Percentiles rank a stretch among this genome's conserved stretches.
These are phyloP conservation scores for Empidonax alnorum DNA, from an alignment of 2,113 vertebrate species.

Conservation along the genomic window DNA sequence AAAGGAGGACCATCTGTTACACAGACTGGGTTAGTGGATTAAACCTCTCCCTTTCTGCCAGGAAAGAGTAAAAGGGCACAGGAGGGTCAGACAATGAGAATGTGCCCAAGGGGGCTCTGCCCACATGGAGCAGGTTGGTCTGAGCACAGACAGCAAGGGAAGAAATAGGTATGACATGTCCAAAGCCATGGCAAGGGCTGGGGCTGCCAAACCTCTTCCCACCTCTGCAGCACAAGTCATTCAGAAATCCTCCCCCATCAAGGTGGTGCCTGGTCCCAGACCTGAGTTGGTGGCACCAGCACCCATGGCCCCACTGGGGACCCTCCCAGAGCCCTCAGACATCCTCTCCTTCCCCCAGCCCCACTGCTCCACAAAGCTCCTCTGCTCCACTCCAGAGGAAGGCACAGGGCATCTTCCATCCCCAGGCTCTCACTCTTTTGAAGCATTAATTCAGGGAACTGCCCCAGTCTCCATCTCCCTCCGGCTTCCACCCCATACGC, in stretches of 20 bases:
- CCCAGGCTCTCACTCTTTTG: background rate
- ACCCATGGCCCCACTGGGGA: background rate
- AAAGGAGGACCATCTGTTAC: background rate
- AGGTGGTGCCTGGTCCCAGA: background rate
- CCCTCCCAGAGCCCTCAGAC: background rate
- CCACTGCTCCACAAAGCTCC: background rate
- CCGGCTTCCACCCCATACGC: background rate
- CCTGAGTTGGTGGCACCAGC: background rate
- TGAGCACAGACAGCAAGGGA: accelerated
- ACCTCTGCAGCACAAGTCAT: background rate
- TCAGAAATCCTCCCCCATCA: accelerated
- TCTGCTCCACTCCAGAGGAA: background rate
- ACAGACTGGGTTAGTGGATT: background rate
- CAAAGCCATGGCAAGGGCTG: background rate
- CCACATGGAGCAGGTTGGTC: background rate
- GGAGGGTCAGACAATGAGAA: background rate
- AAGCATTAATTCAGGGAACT: background rate
- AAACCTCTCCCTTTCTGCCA: background rate
- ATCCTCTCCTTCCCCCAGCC: background rate
- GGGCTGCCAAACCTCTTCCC: background rate
- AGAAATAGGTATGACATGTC: background rate
- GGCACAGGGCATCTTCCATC: background rate
- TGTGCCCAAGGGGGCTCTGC: background rate
- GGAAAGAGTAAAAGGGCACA: background rate
- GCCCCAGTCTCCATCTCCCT: background rate